Percentiles rank a stretch among this genome's conserved stretches.
phyloP scores from a whole-genome alignment of 2,888 invertebrate genomes.

The Stenichneumon culpator region DNA sequence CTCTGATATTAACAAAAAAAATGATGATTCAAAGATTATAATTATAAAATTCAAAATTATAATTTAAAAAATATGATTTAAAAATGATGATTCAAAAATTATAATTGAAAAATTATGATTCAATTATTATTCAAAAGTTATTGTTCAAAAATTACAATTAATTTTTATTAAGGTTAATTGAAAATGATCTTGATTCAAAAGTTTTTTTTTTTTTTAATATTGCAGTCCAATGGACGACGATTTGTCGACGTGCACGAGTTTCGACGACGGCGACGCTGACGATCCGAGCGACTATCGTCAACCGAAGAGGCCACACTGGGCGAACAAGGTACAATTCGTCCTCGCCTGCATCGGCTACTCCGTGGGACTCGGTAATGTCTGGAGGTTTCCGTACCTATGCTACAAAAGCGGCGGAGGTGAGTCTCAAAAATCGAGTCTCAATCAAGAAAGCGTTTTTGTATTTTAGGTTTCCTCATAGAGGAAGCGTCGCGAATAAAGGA shows the following conservation, averaged over 20 bases:
- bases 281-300: slow-evolving; percentile 87
- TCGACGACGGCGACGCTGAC: slow-evolving; percentile 89
- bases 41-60: too few relatives aligned
- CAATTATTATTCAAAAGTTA: too few relatives aligned
- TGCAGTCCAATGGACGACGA: slow-evolving; percentile 91
- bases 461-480: too few relatives aligned
- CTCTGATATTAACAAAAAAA: not conserved
- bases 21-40: too few relatives aligned
- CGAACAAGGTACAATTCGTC: slow-evolving; percentile 95
- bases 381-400: slow-evolving; percentile 97
- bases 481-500: too few relatives aligned
- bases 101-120: too few relatives aligned
- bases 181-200: not conserved
- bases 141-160: too few relatives aligned
- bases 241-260: slow-evolving; percentile 91
- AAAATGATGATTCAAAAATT: too few relatives aligned
- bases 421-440: slow-evolving; percentile 74
- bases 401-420: slow-evolving; percentile 96
- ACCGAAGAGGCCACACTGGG: slow-evolving; percentile 94
- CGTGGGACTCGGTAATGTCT: slow-evolving; percentile 95
- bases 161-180: not conserved
- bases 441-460: too few relatives aligned
- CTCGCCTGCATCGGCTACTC: slow-evolving; percentile 96
- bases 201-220: not conserved
- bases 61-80: too few relatives aligned